These are phyloP conservation scores for Thermophis baileyi DNA, from an alignment of 2,113 vertebrate species.

Conservation along the genomic window DNA sequence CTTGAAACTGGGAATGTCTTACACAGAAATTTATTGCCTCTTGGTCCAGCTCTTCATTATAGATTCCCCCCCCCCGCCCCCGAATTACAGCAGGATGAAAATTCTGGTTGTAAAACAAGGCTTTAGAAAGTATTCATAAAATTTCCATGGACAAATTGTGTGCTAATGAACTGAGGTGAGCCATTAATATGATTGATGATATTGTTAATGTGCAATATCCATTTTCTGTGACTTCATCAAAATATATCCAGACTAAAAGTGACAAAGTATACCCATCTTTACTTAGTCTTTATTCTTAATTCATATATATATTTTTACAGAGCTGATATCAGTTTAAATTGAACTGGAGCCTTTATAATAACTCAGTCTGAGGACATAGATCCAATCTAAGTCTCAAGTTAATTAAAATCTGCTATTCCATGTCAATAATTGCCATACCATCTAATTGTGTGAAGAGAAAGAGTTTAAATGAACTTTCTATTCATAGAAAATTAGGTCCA, in stretches of 20 bases:
- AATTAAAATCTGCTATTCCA: slow-evolving; percentile 25
- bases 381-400: slow-evolving; percentile 12
- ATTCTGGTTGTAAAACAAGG: not conserved
- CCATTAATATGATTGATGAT: not conserved
- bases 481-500: not conserved
- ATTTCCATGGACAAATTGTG: not conserved
- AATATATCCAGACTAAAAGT: slow-evolving; percentile 1
- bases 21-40: not conserved
- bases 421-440: not conserved
- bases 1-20: not conserved
- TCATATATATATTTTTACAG: not conserved
- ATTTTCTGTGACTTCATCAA: not conserved
- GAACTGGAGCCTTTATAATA: slow-evolving; percentile 18
- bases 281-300: not conserved
- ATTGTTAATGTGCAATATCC: not conserved
- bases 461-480: not conserved
- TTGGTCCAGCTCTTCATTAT: not conserved
- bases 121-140: not conserved
- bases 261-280: not conserved
- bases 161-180: not conserved
- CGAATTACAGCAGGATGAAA: not conserved
- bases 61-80: too few relatives aligned
- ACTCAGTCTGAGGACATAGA: not conserved
- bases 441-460: not conserved
- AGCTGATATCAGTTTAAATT: slow-evolving; percentile 19